Conservation (phyloP, 2,797 vertebrate genomes). For the Sphenopsis melanotis region DNA sequence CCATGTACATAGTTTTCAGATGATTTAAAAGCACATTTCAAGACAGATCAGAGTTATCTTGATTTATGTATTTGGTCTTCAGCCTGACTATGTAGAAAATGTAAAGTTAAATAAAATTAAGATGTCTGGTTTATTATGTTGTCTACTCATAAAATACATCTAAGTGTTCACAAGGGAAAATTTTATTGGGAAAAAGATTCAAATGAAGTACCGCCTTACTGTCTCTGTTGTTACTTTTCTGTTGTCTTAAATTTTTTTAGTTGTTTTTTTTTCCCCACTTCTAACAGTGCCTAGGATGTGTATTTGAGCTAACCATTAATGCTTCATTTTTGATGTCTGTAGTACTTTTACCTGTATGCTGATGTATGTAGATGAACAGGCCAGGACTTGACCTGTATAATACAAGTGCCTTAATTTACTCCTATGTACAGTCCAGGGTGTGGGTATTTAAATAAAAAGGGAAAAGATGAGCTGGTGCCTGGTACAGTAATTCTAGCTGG, state of each 20-base stretch:
- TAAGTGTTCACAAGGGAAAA: neutral
- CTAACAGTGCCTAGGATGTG: neutral
- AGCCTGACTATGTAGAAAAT: neutral
- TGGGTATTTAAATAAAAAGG: neutral
- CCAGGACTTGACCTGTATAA: neutral
- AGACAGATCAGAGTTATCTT: neutral
- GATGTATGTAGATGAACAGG: slow-evolving; percentile 12
- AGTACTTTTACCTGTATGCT: neutral
- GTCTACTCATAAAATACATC: neutral
- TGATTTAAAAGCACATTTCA: neutral
- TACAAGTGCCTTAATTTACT: neutral
- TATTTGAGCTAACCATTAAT: neutral
- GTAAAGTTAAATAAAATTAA: neutral
- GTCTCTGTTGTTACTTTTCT: neutral
- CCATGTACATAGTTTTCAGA: neutral
- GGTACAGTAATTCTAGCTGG: neutral
- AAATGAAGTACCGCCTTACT: neutral
- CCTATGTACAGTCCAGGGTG: neutral
- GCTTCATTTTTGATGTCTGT: slow-evolving; percentile 3
- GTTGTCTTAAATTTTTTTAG: neutral
- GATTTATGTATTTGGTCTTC: neutral
- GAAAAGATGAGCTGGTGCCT: neutral
- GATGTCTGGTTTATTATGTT: neutral
- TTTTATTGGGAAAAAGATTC: neutral
- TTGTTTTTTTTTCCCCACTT: neutral